Evolutionary conservation across 2,113 vertebrate genomes (phyloP), one percentile per base, ranked within the genome.

Genomic region (Macrotus californicus): DNA sequence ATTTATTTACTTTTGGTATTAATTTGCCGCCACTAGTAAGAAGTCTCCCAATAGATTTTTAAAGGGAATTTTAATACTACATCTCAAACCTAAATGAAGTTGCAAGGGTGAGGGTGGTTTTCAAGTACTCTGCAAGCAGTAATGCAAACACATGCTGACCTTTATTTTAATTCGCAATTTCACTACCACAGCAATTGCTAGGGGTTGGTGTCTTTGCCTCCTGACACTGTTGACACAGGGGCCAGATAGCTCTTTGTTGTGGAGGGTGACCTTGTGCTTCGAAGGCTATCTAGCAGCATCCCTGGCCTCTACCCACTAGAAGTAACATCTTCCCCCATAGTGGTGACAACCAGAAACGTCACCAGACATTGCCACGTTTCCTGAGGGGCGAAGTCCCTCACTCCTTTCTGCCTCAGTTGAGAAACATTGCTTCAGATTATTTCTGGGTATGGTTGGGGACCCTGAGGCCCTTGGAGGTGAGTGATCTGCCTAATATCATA

Each of bases 111-210:
- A 69, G 22, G 11, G 61, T 72, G 26, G 4, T 73, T 75, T 91
- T 67, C 41, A 43, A 7, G 0, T 67, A 59, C 69, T 79, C 41
- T 84, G 43, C 41, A 26, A 5, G 36, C 1, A 69, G 41, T 26
- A 36, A 41, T 21, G 43, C 54, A 52, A 75, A 79, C 22, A 70
- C 70, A 70, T 1, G 6, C 14, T 69, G 56, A 70, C 43, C 26
- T 96, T 94, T 69, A 46, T 46, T 87, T 82, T 69, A 91, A 91
- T 76, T 61, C 56, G 31, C 48, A 76, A 8, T 64, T 88, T 79
- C 18, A 15, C 34, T 24, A 48, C 7, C 26, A 59, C 24, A 72
- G 93, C 82, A 43, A 34, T 87, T 13, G 87, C 36, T 50, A 56
- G 81, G 8, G 9, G 29, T 16, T 22, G 31, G 14, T 76, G 26